Evolutionary conservation across 2,797 vertebrate genomes (phyloP), one percentile per base, ranked within the genome.

Genomic region (Hipposideros larvatus): DNA sequence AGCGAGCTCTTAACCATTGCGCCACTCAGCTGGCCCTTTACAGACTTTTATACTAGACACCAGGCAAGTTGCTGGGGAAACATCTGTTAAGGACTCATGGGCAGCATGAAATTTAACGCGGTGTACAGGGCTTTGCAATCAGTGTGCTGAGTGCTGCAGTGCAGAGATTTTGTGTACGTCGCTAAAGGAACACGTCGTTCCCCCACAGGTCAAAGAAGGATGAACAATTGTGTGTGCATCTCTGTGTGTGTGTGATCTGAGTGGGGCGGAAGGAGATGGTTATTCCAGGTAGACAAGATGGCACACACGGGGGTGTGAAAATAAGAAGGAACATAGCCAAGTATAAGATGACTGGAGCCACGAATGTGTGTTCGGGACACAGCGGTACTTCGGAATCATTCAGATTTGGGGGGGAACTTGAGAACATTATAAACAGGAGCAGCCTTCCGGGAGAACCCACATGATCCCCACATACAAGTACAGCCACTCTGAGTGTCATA

Each of bases 21-120:
- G 2, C 37, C 37, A 37, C 37, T 37, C 37, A 37, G 37, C 37
- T 37, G 37, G 37, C 37, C 37, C 37, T 37, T 37, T 37, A 37
- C 37, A 9, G 51, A n/a, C 37, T 10, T 7, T 51, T 51, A 51
- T 51, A 51, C 1, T 41, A 55, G 59, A 57, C 11, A 22, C 55
- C 18, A 3, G 13, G n/a, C 41, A 51, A 3, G 2, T 4, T 3
- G 70, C 46, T 19, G 2, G 63, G 13, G 43, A 78, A 79, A n/a
- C 21, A 15, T 26, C 51, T 28, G 14, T 37, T 34, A 41, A 26
- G 48, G 48, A 16, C 34, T 28, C 9, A 3, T 19, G 53, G 75
- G 11, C 53, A 37, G 41, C 0, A 0, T 18, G 7, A 7, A 28
- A 41, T 16, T 2, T 22, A 21, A 16, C 3, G 21, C 2, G 1